Evolutionary conservation across 2,797 vertebrate species (phyloP).

Genomic region (Crypturellus tataupa): DNA sequence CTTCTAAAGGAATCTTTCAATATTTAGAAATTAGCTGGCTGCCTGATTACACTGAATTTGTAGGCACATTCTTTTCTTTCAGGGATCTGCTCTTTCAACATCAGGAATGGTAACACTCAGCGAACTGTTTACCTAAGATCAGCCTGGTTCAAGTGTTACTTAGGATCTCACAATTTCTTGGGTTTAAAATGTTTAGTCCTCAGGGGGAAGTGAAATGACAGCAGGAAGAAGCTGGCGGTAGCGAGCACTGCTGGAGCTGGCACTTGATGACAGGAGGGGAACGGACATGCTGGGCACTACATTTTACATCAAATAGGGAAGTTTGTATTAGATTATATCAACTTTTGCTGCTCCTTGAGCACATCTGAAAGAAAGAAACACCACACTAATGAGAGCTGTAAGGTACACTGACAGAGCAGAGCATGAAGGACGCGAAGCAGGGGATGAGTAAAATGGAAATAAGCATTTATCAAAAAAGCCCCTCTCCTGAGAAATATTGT

Average conservation of each 20-base stretch:
- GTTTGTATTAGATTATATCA: slow-evolving; percentile 68
- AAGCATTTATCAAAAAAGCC: neutral
- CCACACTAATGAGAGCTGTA: neutral
- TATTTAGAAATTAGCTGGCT: slow-evolving; percentile 55
- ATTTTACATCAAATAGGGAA: slow-evolving; percentile 58
- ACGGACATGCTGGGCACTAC: slow-evolving; percentile 40
- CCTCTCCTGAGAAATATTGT: neutral
- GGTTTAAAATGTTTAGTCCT: slow-evolving; percentile 52
- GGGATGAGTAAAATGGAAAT: neutral
- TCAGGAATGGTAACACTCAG: slow-evolving; percentile 53
- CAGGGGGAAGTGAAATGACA: slow-evolving; percentile 64
- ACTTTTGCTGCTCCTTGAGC: slow-evolving; percentile 18
- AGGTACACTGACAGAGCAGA: neutral
- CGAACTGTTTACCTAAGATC: slow-evolving; percentile 65
- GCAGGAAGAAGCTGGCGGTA: slow-evolving; percentile 68
- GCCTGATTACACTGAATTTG: neutral
- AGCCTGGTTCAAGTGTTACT: slow-evolving; percentile 59
- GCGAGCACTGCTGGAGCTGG: slow-evolving; percentile 51
- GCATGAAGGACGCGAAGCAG: neutral
- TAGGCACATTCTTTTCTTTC: slow-evolving; percentile 62
- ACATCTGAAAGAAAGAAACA: slow-evolving; percentile 42
- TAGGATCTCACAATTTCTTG: slow-evolving; percentile 29
- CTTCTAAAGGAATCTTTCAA: slow-evolving; percentile 43
- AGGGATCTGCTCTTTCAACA: slow-evolving; percentile 50
- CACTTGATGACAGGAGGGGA: slow-evolving; percentile 66